Percentiles rank a stretch among this genome's conserved stretches.
phyloP scores from a whole-genome alignment of 2,797 vertebrate species.

The Mormyrus proboscirostris region DNA sequence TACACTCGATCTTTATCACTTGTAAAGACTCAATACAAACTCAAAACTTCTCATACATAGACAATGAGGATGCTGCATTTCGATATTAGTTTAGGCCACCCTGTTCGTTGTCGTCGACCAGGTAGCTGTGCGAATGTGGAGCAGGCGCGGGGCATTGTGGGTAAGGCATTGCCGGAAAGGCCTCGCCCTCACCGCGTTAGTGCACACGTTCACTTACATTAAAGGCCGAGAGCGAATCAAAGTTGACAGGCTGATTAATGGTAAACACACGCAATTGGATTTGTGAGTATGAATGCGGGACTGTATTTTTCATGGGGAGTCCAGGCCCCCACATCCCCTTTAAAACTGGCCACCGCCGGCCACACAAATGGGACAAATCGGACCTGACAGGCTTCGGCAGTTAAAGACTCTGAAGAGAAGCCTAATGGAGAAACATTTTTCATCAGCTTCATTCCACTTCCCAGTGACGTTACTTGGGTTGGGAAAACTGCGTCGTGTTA shows the following conservation, averaged over 20 bases:
- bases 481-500: background rate
- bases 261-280: conserved; percentile 12
- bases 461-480: background rate
- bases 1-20: background rate
- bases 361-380: conserved; percentile 19
- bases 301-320: background rate
- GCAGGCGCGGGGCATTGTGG: background rate
- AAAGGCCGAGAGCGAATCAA: background rate
- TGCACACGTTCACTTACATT: background rate
- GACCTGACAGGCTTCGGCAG: conserved; percentile 23
- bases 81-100: background rate
- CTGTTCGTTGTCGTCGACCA: background rate
- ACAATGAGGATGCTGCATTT: background rate
- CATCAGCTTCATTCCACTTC: background rate
- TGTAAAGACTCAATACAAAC: background rate
- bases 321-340: background rate
- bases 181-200: background rate
- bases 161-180: background rate
- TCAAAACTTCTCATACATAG: background rate
- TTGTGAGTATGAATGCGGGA: conserved; percentile 12
- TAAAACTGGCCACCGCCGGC: background rate
- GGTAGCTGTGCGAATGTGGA: background rate
- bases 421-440: background rate
- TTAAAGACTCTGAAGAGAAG: conserved; percentile 9
- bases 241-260: conserved; percentile 15